Evolutionary conservation across 2,797 vertebrate genomes (phyloP), one percentile per base, ranked within the genome.

Genomic region (Psittacula derbiana): DNA sequence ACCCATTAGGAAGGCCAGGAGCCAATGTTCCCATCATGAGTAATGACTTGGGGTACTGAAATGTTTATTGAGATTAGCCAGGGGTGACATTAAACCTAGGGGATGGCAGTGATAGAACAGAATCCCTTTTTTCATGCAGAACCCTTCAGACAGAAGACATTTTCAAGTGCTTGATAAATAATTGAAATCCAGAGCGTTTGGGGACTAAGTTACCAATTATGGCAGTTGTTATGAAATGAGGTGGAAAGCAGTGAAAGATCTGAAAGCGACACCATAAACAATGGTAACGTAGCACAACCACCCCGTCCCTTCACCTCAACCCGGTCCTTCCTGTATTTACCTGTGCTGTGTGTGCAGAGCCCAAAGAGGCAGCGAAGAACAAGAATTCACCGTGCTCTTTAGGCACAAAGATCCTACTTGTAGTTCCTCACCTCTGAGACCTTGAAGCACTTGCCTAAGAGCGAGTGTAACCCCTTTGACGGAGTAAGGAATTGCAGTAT

Each of bases 331-430:
- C 46, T 49, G 33, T 2, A 1, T 36, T 38, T 49, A 7, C 41
- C 62, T 8, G 8, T 2, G 8, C 14, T 24, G 58, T 4, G n/a
- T 6, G 30, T 6, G 44, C 43, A 27, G 46, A 40, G 36, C 18
- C 65, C 47, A 13, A 31, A 67, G 41, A 36, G 17, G 12, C 21
- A 31, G 21, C 25, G 21, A 10, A 33, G 53, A 20, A 16, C 33
- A n/a, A 10, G 36, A 65, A 21, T 30, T 36, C 18, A 47, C 38
- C 0, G 0, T 0, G 2, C 2, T 21, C 20, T 50, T 30, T 13
- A 21, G 20, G 40, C n/a, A 24, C 12, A 10, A 33, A 58, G 10
- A 27, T 70, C 18, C 30, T 70, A 1, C 57, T 20, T 25, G 44
- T 57, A 49, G 9, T 8, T 80, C 10, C 8, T 40, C n/a, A 5